A percentile compares a stretch with the other conserved stretches of the same genome.
These are phyloP conservation scores for Hirtodrosophila trivittata DNA, from an alignment of 2,888 invertebrate species.

Conservation along the genomic window DNA sequence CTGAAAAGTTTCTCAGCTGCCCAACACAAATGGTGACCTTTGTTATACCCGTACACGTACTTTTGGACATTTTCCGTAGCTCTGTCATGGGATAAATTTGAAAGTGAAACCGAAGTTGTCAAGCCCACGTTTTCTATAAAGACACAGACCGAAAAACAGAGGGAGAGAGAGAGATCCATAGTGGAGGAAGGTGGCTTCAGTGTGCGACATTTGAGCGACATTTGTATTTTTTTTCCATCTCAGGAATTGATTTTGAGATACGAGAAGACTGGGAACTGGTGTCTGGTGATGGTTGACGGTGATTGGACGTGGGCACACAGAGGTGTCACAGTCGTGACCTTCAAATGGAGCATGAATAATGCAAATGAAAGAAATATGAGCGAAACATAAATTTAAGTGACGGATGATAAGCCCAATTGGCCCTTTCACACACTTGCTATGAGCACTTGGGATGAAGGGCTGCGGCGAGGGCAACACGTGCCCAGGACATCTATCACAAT, in stretches of 20 bases:
- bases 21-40: slow-evolving; percentile 67
- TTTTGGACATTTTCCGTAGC: slow-evolving; percentile 60
- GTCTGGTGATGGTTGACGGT: slow-evolving; percentile 25
- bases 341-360: slow-evolving; percentile 58
- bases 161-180: slow-evolving; percentile 4
- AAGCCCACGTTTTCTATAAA: slow-evolving; percentile 39
- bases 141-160: slow-evolving; percentile 9
- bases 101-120: slow-evolving; percentile 61
- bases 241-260: slow-evolving; percentile 46
- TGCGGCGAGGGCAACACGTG: slow-evolving; percentile 28
- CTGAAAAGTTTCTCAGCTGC: slow-evolving; percentile 61
- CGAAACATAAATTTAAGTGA: slow-evolving; percentile 34
- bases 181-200: background rate
- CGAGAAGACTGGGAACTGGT: slow-evolving; percentile 6
- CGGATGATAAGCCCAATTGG: slow-evolving; percentile 25
- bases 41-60: slow-evolving; percentile 37
- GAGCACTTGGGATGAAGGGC: slow-evolving; percentile 16
- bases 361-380: slow-evolving; percentile 45
- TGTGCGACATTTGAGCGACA: slow-evolving; percentile 61
- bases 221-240: slow-evolving; percentile 31
- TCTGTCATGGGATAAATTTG: slow-evolving; percentile 62
- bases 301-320: slow-evolving; percentile 15
- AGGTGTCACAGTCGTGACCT: slow-evolving; percentile 56
- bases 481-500: slow-evolving; percentile 36
- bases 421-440: slow-evolving; percentile 5